phyloP scores from a whole-genome alignment of 2,797 vertebrate genomes.

The Notoglanidium macrostoma region DNA sequence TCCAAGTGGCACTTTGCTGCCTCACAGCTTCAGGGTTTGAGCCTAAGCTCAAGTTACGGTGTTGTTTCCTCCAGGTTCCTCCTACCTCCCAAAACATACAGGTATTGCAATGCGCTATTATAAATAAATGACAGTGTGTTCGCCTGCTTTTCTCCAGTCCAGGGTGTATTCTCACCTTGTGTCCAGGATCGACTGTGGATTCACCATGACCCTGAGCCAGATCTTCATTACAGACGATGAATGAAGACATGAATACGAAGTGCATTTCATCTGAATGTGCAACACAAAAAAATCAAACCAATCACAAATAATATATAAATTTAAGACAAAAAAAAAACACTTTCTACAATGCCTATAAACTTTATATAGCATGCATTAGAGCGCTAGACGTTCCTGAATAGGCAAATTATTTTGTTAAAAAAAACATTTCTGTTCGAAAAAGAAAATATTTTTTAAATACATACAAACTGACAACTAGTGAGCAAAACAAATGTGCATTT shows the following conservation, averaged over 20 bases:
- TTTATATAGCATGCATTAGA: background rate
- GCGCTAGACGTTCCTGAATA: background rate
- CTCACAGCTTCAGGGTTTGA: background rate
- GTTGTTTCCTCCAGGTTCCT: background rate
- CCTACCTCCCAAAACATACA: background rate
- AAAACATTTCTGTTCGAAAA: too few relatives aligned
- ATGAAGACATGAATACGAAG: background rate
- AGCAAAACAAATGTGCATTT: background rate
- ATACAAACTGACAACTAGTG: too few relatives aligned
- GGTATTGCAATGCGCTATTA: background rate
- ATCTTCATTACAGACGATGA: background rate
- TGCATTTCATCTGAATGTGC: background rate
- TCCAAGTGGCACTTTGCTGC: background rate
- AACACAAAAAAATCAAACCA: background rate
- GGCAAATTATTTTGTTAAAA: too few relatives aligned
- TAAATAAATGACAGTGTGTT: background rate
- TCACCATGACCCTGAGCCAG: background rate
- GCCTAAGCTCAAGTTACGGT: background rate
- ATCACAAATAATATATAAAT: background rate
- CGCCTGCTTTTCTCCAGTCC: background rate
- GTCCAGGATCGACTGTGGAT: background rate
- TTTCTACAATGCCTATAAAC: background rate
- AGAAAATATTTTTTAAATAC: too few relatives aligned
- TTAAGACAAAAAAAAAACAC: background rate
- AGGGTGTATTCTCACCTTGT: background rate